Evolutionary conservation across 1,140 invertebrate genomes (phyloP).

Genomic region (Eumeta japonica): DNA sequence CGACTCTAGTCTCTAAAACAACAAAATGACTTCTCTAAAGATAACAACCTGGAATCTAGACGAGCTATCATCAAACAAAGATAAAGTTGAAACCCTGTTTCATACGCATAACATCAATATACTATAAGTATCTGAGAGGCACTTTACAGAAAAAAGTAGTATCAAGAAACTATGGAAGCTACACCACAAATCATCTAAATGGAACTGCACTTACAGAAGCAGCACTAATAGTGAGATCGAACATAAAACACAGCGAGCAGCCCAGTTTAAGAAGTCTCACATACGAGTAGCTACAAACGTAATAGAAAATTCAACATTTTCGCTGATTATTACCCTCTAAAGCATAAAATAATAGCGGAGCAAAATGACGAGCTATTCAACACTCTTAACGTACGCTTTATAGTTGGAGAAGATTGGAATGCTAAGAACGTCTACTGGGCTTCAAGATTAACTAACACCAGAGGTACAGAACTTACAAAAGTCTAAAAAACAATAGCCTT

Average conservation of each 20-base stretch:
- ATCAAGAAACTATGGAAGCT: slow-evolving; percentile 8
- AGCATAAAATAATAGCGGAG: slow-evolving; percentile 2
- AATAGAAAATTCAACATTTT: slow-evolving; percentile 5
- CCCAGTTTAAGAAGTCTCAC: slow-evolving; percentile 1
- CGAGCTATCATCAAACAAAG: slow-evolving; percentile 8
- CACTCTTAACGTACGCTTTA: slow-evolving; percentile 1
- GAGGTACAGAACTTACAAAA: slow-evolving; percentile 17
- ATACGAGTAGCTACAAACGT: background rate
- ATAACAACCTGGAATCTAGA: slow-evolving; percentile 13
- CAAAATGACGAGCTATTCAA: background rate
- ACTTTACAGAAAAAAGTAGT: slow-evolving; percentile 8
- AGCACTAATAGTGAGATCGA: too few relatives aligned
- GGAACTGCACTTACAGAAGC: slow-evolving; percentile 3
- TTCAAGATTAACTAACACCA: slow-evolving; percentile 6
- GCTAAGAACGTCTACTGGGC: slow-evolving; percentile 4
- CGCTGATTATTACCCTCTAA: slow-evolving; percentile 1
- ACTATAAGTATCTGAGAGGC: slow-evolving; percentile 14
- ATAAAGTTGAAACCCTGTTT: too few relatives aligned
- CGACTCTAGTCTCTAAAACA: slow-evolving; percentile 7
- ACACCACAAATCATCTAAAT: slow-evolving; percentile 4
- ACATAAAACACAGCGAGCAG: too few relatives aligned
- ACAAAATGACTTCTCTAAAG: slow-evolving; percentile 5
- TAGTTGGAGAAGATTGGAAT: slow-evolving; percentile 25
- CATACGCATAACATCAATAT: slow-evolving; percentile 13
- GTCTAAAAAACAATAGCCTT: too few relatives aligned